These are phyloP conservation scores for Ptychochromis oligacanthus DNA, from an alignment of 2,113 vertebrate species.

Conservation along the genomic window DNA sequence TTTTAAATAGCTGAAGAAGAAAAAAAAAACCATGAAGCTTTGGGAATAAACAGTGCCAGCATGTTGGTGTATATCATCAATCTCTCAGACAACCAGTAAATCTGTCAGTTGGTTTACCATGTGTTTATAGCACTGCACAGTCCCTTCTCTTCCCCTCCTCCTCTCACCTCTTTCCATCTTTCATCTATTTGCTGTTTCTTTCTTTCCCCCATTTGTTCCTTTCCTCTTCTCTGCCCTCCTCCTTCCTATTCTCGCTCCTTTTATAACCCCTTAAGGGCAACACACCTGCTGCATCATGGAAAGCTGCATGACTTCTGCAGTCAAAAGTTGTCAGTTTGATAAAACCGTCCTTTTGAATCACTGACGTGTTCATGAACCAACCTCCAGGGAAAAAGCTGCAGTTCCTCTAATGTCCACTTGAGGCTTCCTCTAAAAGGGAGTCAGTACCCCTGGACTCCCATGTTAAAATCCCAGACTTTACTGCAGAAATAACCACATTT, in stretches of 20 bases:
- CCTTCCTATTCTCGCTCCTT: neutral
- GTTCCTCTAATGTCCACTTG: neutral
- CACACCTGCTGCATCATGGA: slow-evolving; percentile 10
- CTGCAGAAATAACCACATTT: neutral
- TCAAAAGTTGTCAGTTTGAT: neutral
- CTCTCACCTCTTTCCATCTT: neutral
- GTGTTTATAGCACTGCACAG: neutral
- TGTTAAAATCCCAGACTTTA: neutral
- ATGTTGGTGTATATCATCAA: neutral
- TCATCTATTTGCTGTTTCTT: neutral
- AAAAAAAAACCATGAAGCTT: neutral
- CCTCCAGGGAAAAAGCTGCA: neutral
- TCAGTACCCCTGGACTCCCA: neutral
- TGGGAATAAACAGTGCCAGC: neutral
- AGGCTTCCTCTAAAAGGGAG: neutral
- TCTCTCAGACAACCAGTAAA: slow-evolving; percentile 1
- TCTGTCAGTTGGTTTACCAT: neutral
- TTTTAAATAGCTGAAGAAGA: neutral
- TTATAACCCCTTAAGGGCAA: neutral
- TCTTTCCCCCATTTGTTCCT: neutral
- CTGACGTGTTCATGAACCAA: neutral
- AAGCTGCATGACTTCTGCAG: neutral
- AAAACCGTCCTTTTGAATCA: neutral
- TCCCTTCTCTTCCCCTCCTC: neutral
- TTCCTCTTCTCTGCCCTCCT: neutral